Percentiles rank a stretch among this genome's conserved stretches.
These are phyloP conservation scores for Folsomia candida DNA, from an alignment of 2,888 invertebrate species.

Conservation along the genomic window DNA sequence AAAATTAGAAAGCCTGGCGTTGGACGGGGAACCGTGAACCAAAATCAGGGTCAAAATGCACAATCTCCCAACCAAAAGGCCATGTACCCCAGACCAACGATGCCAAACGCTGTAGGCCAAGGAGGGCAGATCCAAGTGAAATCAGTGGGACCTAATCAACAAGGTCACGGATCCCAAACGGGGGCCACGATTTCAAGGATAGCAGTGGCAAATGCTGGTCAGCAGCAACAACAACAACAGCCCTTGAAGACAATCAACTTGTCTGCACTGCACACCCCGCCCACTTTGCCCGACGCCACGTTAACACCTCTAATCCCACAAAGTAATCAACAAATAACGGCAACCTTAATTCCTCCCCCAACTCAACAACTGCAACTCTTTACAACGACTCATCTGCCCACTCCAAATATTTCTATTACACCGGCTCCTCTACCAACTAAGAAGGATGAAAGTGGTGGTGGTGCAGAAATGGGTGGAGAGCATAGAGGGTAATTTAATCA, in stretches of 20 bases:
- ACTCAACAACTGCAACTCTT: constrained; percentile 40
- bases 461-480: constrained; percentile 22
- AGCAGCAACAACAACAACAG: constrained; percentile 25
- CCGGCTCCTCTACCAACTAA: constrained; percentile 45
- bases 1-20: constrained; percentile 43
- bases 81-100: constrained; percentile 34
- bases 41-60: constrained; percentile 17
- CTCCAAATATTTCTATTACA: constrained; percentile 50
- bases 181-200: constrained; percentile 34
- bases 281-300: constrained; percentile 48
- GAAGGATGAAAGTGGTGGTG: constrained; percentile 18
- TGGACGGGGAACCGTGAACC: constrained; percentile 27
- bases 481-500: neutral
- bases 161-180: constrained; percentile 20
- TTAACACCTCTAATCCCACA: constrained; percentile 49
- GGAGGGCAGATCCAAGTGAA: constrained; percentile 26
- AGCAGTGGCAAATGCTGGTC: constrained; percentile 5
- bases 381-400: constrained; percentile 46
- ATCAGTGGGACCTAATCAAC: constrained; percentile 17
- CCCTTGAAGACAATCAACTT: constrained; percentile 50
- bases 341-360: constrained; percentile 21
- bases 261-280: constrained; percentile 45
- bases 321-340: constrained; percentile 24
- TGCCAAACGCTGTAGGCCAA: constrained; percentile 26
- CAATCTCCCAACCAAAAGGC: constrained; percentile 33